A percentile compares a stretch with the other conserved stretches of the same genome.
These are phyloP conservation scores for Syngnathus floridae DNA, from an alignment of 2,113 vertebrate species.

Conservation along the genomic window DNA sequence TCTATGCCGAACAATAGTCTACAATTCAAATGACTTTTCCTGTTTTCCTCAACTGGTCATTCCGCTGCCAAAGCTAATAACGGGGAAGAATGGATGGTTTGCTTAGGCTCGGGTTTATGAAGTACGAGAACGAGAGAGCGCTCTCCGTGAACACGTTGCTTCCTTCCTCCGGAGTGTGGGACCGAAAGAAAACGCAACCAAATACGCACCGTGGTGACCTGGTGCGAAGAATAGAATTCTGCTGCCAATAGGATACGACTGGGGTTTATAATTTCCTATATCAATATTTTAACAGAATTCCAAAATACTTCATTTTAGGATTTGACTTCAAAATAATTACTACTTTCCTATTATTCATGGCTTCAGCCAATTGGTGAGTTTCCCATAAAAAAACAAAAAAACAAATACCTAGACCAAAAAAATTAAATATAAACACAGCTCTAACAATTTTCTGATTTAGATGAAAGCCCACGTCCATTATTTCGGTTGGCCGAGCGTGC, in stretches of 20 bases:
- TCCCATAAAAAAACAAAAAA: too few relatives aligned
- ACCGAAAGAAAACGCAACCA: conserved; percentile 5
- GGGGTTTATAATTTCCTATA: too few relatives aligned
- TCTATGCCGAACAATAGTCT: conserved; percentile 47
- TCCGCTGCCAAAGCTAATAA: conserved; percentile 16
- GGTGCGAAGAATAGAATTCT: neutral
- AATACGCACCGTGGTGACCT: neutral
- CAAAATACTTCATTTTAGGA: too few relatives aligned
- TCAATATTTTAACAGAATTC: neutral
- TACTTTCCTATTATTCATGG: too few relatives aligned
- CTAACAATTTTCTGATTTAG: neutral
- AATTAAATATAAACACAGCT: too few relatives aligned
- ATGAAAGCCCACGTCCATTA: conserved; percentile 21
- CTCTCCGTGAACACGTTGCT: conserved; percentile 24
- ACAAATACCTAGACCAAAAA: too few relatives aligned
- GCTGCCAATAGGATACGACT: neutral
- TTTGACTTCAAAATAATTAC: too few relatives aligned
- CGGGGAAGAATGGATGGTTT: conserved; percentile 23
- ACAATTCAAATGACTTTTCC: conserved; percentile 8
- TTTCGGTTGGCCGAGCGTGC: conserved; percentile 32
- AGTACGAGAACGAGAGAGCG: conserved; percentile 7
- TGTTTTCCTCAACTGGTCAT: conserved; percentile 1
- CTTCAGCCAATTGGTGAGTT: too few relatives aligned
- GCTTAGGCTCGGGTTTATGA: conserved; percentile 7
- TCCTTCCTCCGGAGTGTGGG: conserved; percentile 37